Evolutionary conservation across 2,888 invertebrate species (phyloP), one percentile per base, ranked within the genome.

Genomic region (Dinocampus coccinellae): DNA sequence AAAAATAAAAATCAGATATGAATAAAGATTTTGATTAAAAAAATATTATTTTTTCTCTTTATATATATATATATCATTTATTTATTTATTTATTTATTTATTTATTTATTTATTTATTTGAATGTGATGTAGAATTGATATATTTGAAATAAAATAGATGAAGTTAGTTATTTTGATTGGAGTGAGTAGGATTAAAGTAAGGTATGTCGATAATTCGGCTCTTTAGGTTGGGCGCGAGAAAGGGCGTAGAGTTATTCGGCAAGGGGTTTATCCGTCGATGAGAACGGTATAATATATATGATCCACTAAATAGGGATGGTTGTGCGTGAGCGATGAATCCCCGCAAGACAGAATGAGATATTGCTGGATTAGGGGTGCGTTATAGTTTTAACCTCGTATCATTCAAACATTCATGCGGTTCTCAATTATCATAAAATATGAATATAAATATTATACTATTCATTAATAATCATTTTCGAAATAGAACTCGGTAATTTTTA

Each of bases 301-400:
- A 83, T 84, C 80, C 76, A 77, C 78, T 83, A 82, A 85, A 85
- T 80, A 83, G 83, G 82, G 82, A 82, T 76, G 80, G 77, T 77
- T 77, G 70, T 76, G 81, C 77, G 77, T 80, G 82, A 85, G 79
- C 80, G 81, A 82, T 78, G 83, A 84, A 85, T 83, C 84, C 47
- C 83, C 81, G 78, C 81, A 84, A 84, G 83, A 84, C 84, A 83
- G 82, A 77, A 81, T 82, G 83, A 84, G 81, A 83, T 85, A 85
- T 85, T 83, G 82, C 82, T 70, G 79, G 76, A 81, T 84, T 85
- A 83, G 84, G 83, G 82, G 79, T 69, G 81, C 78, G 82, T 85
- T 84, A 84, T 81, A 84, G 84, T 85, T 85, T 84, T 84, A 84
- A 85, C 83, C 83, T 79, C 76, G 78, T 79, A 77, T 75, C 77